Conservation (phyloP, 92 coral and sea anemone genomes). For the Palythoa grandis region DNA sequence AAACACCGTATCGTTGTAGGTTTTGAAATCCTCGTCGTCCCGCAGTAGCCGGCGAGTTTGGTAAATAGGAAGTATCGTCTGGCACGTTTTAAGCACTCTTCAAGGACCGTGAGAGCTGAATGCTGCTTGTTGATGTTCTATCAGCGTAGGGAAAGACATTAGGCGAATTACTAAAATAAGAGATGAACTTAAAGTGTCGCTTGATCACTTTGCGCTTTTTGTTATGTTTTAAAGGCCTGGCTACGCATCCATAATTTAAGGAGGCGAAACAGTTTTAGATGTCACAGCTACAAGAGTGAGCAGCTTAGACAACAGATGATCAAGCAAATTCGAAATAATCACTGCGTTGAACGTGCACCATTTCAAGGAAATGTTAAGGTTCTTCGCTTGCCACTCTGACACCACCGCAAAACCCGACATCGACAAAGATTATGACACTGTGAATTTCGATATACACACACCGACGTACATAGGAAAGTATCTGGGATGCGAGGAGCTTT, state of each 20-base stretch:
- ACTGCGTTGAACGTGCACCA: conserved; percentile 4
- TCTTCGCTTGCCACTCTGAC: conserved; percentile 78
- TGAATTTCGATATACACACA: conserved; percentile 76
- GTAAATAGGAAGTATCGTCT: conserved; percentile 18
- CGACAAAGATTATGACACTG: conserved; percentile 80
- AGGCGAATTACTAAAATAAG: conserved; percentile 27
- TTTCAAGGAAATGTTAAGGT: conserved; percentile 64
- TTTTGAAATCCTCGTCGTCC: not conserved
- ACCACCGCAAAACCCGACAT: conserved; percentile 61
- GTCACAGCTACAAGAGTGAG: conserved; percentile 19
- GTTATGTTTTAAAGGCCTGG: not conserved
- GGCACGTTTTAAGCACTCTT: conserved; percentile 19
- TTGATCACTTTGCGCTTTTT: conserved; percentile 23
- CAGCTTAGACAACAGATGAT: conserved; percentile 22
- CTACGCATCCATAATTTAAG: conserved; percentile 21
- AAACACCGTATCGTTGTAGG: not conserved
- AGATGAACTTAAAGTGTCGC: conserved; percentile 11
- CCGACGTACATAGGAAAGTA: conserved; percentile 88
- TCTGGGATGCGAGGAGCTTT: conserved; percentile 83
- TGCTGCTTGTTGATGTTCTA: conserved; percentile 15
- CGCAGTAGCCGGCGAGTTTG: conserved; percentile 12
- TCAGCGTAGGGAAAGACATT: conserved; percentile 17
- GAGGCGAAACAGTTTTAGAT: conserved; percentile 12
- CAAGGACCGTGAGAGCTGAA: not conserved
- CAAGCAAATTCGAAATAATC: not conserved